Percentiles rank a stretch among this genome's conserved stretches.
These are phyloP conservation scores for Stylophora pistillata DNA, from an alignment of 64 coral and sea anemone species.

Conservation along the genomic window DNA sequence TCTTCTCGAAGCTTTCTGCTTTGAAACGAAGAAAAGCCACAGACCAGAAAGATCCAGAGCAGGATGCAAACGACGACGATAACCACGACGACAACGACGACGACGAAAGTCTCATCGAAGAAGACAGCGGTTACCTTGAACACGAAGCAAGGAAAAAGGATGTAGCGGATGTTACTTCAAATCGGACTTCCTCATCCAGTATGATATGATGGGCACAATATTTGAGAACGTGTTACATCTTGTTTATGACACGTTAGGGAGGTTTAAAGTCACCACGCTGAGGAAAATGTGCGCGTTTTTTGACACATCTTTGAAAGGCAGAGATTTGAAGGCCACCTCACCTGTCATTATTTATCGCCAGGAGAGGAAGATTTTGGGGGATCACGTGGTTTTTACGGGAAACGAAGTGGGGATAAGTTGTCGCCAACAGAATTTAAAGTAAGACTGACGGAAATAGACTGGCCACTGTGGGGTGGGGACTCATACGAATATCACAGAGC, in stretches of 20 bases:
- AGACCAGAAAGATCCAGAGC: not conserved
- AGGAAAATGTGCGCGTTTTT: constrained; percentile 38
- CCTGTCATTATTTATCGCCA: no score
- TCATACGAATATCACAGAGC: no score
- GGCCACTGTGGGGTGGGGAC: no score
- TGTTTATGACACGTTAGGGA: not conserved
- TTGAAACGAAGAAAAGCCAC: not conserved
- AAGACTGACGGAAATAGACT: no score
- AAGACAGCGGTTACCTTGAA: constrained; percentile 39
- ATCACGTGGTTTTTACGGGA: no score
- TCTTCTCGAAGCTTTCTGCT: not conserved
- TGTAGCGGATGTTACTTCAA: constrained; percentile 21
- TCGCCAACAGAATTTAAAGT: no score
- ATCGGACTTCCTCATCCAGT: constrained; percentile 61
- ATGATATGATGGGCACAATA: constrained; percentile 48
- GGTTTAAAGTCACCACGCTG: constrained; percentile 43
- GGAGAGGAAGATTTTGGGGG: no score
- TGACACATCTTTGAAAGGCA: constrained; percentile 30
- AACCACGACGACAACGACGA: no score
- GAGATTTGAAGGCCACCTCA: not conserved
- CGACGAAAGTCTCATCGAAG: constrained; percentile 24
- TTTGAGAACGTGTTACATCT: constrained; percentile 21
- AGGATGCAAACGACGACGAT: constrained; percentile 6
- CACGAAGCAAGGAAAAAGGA: constrained; percentile 13
- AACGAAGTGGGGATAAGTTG: no score